Evolutionary conservation across 2,797 vertebrate genomes (phyloP), one percentile per base, ranked within the genome.

Genomic region (Hemibagrus guttatus): DNA sequence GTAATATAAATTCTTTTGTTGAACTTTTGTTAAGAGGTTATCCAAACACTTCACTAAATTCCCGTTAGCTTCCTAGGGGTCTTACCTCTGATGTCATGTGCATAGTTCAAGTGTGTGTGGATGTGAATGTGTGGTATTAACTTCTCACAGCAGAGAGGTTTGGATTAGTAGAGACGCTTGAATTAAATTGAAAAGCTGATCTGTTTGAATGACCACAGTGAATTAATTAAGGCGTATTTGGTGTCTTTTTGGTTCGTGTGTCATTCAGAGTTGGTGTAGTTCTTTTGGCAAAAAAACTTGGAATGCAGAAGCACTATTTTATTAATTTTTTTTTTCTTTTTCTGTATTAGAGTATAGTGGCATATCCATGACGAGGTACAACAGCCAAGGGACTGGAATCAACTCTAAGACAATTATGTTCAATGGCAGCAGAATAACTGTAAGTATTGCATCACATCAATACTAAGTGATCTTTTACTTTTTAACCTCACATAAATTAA

Each of bases 381-480:
- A 86, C 68, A 90, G 91, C 81, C 89, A 81, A 78, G 92, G 88
- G 7, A 91, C 91, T 42, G 90, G 94, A 88, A 95, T 95, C 91
- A 96, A 93, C 86, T 95, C 95, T 92, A 94, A 94, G 81, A 96
- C 96, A 49, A 91, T 95, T 90, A 91, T 94, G 61, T 90, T 93
- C 89, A 91, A 92, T 39, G 91, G 92, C 21, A 94, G 88, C n/a
- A 94, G 93, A 23, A 79, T 91, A 87, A 91, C 95, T 56, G 96
- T 97, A 79, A 79, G 68, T 74, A 5, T 13, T 59, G 26, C 17
- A 81, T 31, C 39, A 6, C 39, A 49, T 28, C 23, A 52, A 28
- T 31, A 66, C 16, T 2, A 63, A n/a, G 56, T n/a, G 14, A 28
- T 79, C 11, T 42, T 46, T 46, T 63, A 39, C 19, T 79, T 79